A percentile compares a stretch with the other conserved stretches of the same genome.
phyloP scores from a whole-genome alignment of 2,888 invertebrate genomes.

The Lasioglossum lativentre region DNA sequence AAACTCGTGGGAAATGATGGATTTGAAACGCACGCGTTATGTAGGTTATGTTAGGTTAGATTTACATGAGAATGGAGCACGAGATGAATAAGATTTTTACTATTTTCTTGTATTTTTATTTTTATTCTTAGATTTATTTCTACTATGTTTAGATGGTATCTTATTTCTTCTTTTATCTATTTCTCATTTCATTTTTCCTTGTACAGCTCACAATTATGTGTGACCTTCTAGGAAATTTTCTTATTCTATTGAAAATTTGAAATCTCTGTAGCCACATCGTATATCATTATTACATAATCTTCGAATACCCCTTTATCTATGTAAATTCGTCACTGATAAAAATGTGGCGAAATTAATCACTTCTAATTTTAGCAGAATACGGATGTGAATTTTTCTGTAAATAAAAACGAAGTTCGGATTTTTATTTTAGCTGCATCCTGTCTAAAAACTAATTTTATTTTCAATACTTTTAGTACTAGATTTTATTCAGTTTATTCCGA shows the following conservation, averaged over 20 bases:
- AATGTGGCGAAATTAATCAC: neutral
- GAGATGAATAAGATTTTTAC: neutral
- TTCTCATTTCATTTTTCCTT: neutral
- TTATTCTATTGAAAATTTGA: neutral
- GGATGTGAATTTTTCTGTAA: neutral
- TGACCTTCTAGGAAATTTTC: neutral
- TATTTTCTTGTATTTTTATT: neutral
- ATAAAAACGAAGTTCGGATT: neutral
- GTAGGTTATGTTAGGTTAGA: conserved; percentile 35
- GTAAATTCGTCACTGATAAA: conserved; percentile 3
- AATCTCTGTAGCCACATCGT: neutral
- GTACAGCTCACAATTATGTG: neutral
- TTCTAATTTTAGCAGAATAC: neutral
- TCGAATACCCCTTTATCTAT: conserved; percentile 19
- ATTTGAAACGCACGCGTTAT: neutral
- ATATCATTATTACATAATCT: conserved; percentile 11
- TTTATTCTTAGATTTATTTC: conserved; percentile 3
- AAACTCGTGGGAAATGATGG: neutral
- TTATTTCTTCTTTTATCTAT: neutral
- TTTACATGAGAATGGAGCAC: neutral
- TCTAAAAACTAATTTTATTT: neutral
- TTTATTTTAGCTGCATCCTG: neutral
- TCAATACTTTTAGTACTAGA: neutral
- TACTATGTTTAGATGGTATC: neutral
- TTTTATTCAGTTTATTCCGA: neutral